Evolutionary conservation across 1,140 invertebrate genomes (phyloP).

Genomic region (Zophobas atratus): DNA sequence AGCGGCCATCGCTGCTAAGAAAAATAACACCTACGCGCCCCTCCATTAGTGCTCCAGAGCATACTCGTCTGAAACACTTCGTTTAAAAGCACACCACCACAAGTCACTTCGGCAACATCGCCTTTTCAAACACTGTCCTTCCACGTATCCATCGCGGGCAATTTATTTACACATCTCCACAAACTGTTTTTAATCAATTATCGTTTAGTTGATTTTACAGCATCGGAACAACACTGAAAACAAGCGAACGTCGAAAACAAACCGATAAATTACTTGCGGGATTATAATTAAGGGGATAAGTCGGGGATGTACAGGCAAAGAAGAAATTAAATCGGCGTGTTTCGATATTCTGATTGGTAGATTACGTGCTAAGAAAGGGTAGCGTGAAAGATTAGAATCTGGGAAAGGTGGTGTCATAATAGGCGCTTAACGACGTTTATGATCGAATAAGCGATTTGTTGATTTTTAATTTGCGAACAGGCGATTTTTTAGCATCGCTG

Average conservation of each 20-base stretch:
- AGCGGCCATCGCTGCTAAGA: conserved; percentile 66
- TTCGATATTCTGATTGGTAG: conserved; percentile 27
- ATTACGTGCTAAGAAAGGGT: conserved; percentile 34
- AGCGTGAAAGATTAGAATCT: conserved; percentile 30
- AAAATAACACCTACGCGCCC: conserved; percentile 35
- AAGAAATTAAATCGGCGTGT: not conserved
- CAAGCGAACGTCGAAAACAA: conserved; percentile 6
- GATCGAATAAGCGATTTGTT: conserved; percentile 5
- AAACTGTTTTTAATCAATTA: conserved; percentile 11
- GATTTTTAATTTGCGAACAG: not conserved
- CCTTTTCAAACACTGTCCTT: conserved; percentile 8
- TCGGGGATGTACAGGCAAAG: not conserved
- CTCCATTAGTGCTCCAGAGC: conserved; percentile 58
- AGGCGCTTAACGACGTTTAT: conserved; percentile 21
- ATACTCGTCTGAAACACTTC: conserved; percentile 44
- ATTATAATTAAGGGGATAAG: conserved; percentile 20
- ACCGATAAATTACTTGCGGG: conserved; percentile 26
- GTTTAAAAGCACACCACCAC: conserved; percentile 8
- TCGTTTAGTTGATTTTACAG: conserved; percentile 41
- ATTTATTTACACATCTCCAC: not conserved
- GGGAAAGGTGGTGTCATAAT: conserved; percentile 23
- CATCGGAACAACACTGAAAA: conserved; percentile 22
- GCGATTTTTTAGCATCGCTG: no score
- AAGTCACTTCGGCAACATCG: conserved; percentile 8
- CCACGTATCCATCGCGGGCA: conserved; percentile 21